A percentile compares a stretch with the other conserved stretches of the same genome.
phyloP scores from a whole-genome alignment of 2,113 vertebrate species.

The Marmota monax region DNA sequence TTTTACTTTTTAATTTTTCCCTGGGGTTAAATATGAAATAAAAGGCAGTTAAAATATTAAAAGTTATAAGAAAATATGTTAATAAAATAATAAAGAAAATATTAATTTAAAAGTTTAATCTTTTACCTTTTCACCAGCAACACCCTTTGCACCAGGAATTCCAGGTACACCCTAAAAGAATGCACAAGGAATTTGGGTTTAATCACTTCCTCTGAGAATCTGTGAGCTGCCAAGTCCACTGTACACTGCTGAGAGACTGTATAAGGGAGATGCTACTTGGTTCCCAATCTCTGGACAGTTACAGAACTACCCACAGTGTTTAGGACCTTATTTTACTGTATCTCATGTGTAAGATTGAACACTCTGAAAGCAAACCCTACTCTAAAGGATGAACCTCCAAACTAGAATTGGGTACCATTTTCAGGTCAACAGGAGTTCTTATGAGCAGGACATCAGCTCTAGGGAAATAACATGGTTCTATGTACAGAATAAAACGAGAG shows the following conservation, averaged over 20 bases:
- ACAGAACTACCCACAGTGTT: background rate
- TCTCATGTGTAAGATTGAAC: background rate
- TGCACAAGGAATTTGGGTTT: background rate
- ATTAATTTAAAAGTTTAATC: background rate
- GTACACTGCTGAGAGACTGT: too few relatives aligned
- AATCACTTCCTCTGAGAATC: background rate
- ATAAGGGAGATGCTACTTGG: background rate
- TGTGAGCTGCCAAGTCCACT: background rate
- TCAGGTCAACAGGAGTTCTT: background rate
- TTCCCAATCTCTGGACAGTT: background rate
- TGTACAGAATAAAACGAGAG: background rate
- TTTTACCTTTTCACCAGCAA: conserved; percentile 93
- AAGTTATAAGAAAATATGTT: background rate
- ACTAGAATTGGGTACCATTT: background rate
- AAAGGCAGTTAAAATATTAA: conserved; percentile 48
- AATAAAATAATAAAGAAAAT: conserved; percentile 12
- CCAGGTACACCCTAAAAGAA: conserved; percentile 95
- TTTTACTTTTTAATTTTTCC: conserved; percentile 40
- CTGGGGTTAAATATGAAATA: conserved; percentile 47
- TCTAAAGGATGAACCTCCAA: background rate
- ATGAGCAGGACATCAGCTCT: background rate
- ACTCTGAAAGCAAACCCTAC: background rate
- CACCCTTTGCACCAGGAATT: conserved; percentile 92
- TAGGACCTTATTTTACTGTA: background rate
- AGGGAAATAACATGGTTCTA: background rate